Percentiles rank a stretch among this genome's conserved stretches.
phyloP scores from a whole-genome alignment of 2,113 vertebrate species.

The Gavia stellata region DNA sequence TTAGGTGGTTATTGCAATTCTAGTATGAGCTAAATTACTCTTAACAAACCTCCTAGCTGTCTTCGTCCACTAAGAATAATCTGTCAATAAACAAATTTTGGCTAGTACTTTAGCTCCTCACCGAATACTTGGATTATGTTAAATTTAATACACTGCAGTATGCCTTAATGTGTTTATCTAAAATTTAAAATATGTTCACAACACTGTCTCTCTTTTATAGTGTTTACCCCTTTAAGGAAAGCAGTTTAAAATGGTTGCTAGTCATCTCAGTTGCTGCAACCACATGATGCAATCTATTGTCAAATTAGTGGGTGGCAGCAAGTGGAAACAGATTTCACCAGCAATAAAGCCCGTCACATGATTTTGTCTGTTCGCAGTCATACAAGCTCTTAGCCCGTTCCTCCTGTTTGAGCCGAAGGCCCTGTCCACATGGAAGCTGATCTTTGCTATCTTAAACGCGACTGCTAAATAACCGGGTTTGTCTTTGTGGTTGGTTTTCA shows the following conservation, averaged over 20 bases:
- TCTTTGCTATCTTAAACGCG: background rate
- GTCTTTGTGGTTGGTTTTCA: background rate
- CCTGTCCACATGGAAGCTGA: conserved; percentile 1
- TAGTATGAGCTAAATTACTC: conserved; percentile 24
- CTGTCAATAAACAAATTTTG: conserved; percentile 22
- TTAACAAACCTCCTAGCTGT: background rate
- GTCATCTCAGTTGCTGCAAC: conserved; percentile 38
- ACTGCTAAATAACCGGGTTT: background rate
- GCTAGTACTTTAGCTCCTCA: background rate
- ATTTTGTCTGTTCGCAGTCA: background rate
- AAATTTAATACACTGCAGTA: background rate
- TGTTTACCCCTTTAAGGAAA: conserved; percentile 56
- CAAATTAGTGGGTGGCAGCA: conserved; percentile 46
- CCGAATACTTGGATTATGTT: background rate
- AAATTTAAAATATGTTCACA: background rate
- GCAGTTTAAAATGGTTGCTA: conserved; percentile 14
- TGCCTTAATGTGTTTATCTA: background rate
- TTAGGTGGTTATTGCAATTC: conserved; percentile 34
- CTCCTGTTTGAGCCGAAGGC: background rate
- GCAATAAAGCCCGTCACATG: conserved; percentile 4
- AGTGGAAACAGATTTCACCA: conserved; percentile 66
- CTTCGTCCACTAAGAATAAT: conserved; percentile 2
- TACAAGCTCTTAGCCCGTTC: background rate
- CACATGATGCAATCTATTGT: conserved; percentile 39
- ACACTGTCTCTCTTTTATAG: background rate